phyloP scores from a whole-genome alignment of 2,888 invertebrate genomes.

The Aspidiotus rigidus region DNA sequence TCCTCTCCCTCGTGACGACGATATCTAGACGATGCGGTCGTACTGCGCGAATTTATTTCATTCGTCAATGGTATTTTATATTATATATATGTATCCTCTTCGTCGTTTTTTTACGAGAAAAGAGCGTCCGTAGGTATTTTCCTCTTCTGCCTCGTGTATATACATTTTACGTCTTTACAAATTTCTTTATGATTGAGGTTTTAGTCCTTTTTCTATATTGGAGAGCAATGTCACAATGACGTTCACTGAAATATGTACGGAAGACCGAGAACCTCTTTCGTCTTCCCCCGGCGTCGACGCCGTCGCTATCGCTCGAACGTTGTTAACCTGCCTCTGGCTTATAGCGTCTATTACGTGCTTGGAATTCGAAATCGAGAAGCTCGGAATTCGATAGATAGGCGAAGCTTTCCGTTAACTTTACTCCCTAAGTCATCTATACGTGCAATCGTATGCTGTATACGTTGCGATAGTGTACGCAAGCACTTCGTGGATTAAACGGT shows the following conservation, averaged over 20 bases:
- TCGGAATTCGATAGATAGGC: not conserved
- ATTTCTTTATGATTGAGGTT: not conserved
- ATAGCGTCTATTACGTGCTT: conserved; percentile 30
- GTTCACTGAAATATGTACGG: not conserved
- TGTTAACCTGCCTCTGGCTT: conserved; percentile 33
- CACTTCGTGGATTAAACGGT: conserved; percentile 29
- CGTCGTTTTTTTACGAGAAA: no score
- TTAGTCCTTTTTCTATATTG: conserved; percentile 3
- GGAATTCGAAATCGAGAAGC: conserved; percentile 18
- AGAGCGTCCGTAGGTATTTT: not conserved
- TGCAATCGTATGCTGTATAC: not conserved
- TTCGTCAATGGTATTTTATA: no score
- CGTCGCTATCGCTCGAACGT: conserved; percentile 11
- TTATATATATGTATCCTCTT: no score
- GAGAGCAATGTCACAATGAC: not conserved
- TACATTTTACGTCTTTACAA: not conserved
- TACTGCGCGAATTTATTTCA: no score
- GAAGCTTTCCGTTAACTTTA: not conserved
- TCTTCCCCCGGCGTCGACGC: not conserved
- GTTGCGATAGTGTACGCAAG: conserved; percentile 9
- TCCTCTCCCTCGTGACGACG: no score
- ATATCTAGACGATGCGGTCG: no score
- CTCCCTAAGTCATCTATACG: no score
- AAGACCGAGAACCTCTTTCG: not conserved
- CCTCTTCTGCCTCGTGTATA: not conserved